Base-by-base conservation (phyloP, 2,888 invertebrate genomes). In the Seira sanloemensis region DNA sequence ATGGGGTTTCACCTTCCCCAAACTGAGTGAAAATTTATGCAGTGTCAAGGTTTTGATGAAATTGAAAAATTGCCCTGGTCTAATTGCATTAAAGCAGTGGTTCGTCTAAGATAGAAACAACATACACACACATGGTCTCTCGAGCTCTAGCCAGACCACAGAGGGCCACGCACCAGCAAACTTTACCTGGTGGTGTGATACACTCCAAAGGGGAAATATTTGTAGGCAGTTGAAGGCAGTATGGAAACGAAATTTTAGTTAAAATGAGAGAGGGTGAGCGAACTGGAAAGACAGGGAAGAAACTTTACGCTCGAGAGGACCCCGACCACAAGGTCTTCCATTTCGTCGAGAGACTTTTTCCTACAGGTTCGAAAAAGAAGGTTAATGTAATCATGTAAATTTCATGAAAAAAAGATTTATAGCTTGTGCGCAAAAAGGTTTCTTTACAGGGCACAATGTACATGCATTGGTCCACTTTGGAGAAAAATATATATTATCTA, bases 1-100 rank as follows among this genome's bases (percentile, higher is more conserved):
- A 50, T 16, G 37, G 5, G 12, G 4, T 37, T 37, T 50, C 50
- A 12, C 50, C n/a, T n/a, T 2, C 50, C n/a, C 5, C 16, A 50
- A 50, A 50, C 12, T 50, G n/a, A 50, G 4, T 46, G 78, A 50
- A 81, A 81, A 81, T 81, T 81, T 81, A 81, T 81, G 81, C 81
- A 81, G 81, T 81, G 81, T 81, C 81, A 81, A 81, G 81, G 81
- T 76, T 81, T 76, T 72, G 81, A 81, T 81, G 81, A 81, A 81
- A 81, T 81, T 81, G 81, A 81, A 81, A 81, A 81, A 81, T 81
- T 81, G 71, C 81, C 75, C 81, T 18, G 26, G 65, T 81, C 71
- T 81, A 81, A 81, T 81, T 81, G 81, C 81, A 81, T 81, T 81
- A 81, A 69, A 66, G 26, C 76, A 27, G 62, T 50, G 76, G 76